Evolutionary conservation across 2,113 vertebrate species (phyloP).

Genomic region (Picathartes gymnocephalus): DNA sequence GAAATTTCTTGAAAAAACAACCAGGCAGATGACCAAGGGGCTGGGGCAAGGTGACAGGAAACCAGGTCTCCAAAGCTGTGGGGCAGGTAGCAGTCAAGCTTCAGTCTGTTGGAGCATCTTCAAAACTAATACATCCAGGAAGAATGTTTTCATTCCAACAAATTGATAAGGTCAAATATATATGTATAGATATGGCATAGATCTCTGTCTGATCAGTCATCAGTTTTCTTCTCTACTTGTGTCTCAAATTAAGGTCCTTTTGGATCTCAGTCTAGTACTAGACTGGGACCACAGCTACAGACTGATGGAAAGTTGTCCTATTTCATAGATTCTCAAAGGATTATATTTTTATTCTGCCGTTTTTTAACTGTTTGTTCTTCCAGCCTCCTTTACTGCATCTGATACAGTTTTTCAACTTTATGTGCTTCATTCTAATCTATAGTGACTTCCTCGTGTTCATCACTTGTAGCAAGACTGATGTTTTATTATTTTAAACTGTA

Average conservation of each 20-base stretch:
- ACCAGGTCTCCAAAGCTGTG: not conserved
- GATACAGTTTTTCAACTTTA: not conserved
- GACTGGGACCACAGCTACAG: not conserved
- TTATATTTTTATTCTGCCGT: not conserved
- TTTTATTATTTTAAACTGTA: not conserved
- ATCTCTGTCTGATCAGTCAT: not conserved
- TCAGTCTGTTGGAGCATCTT: not conserved
- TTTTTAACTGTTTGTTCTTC: not conserved
- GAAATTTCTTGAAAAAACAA: not conserved
- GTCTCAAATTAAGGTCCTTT: not conserved
- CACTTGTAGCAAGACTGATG: not conserved
- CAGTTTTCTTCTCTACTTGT: not conserved
- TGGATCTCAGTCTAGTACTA: not conserved
- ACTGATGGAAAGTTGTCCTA: not conserved
- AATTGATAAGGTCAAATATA: not conserved
- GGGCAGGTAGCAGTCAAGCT: not conserved
- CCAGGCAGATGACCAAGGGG: not conserved
- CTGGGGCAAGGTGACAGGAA: not conserved
- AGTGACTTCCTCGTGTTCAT: not conserved
- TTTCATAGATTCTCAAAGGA: not conserved
- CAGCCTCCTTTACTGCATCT: not conserved
- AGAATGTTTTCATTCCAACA: not conserved
- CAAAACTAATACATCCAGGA: not conserved
- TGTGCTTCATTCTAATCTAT: not conserved
- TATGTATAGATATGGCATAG: not conserved